These are phyloP conservation scores for Cosmia trapezina DNA, from an alignment of 2,888 invertebrate species.

Conservation along the genomic window DNA sequence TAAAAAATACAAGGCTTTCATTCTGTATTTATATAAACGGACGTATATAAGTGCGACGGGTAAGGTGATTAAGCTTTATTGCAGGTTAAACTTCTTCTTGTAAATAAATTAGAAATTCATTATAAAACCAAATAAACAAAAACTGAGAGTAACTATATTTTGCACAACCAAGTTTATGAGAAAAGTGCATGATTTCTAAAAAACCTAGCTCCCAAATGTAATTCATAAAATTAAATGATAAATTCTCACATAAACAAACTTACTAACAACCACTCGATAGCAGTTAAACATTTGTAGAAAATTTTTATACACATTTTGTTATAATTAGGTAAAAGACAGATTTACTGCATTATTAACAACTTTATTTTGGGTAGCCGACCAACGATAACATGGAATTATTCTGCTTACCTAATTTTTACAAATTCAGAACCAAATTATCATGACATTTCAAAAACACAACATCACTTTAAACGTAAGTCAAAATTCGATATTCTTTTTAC, in stretches of 20 bases:
- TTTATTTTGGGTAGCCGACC: slow-evolving; percentile 21
- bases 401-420: slow-evolving; percentile 59
- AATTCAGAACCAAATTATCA: slow-evolving; percentile 54
- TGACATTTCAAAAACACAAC: slow-evolving; percentile 73
- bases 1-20: neutral
- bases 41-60: neutral
- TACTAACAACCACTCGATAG: neutral
- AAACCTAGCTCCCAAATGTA: neutral
- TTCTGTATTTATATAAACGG: neutral
- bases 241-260: neutral
- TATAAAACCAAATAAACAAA: neutral
- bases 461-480: slow-evolving; percentile 71
- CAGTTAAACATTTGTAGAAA: neutral
- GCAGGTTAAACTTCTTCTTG: neutral
- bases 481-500: slow-evolving; percentile 67
- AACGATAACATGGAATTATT: slow-evolving; percentile 21
- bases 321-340: slow-evolving; percentile 6
- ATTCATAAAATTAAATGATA: neutral
- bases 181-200: neutral
- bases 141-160: neutral
- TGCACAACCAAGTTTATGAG: neutral
- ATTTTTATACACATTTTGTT: neutral
- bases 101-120: neutral
- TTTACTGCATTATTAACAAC: slow-evolving; percentile 10
- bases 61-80: neutral